These are phyloP conservation scores for Montipora cactus DNA, from an alignment of 64 coral and sea anemone species.

Conservation along the genomic window DNA sequence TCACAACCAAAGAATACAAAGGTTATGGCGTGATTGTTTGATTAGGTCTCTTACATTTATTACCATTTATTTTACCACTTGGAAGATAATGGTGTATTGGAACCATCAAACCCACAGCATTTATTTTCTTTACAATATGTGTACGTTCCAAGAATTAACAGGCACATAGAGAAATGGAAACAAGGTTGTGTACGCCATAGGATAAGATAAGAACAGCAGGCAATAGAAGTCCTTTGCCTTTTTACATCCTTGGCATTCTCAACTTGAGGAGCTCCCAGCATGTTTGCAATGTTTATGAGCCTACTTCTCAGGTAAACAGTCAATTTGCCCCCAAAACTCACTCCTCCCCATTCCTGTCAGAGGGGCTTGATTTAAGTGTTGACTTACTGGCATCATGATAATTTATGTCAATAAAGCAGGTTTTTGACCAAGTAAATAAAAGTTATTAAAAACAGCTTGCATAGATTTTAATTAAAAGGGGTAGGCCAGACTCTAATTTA, in stretches of 20 bases:
- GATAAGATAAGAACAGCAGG: constrained; percentile 35
- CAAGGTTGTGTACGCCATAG: constrained; percentile 30
- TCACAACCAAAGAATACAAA: neutral
- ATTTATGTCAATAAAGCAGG: no score
- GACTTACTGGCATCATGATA: no score
- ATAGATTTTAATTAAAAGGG: no score
- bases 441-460: no score
- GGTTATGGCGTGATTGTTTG: neutral
- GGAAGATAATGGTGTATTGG: constrained; percentile 39
- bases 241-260: constrained; percentile 40
- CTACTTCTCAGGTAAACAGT: no score
- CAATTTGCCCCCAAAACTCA: no score
- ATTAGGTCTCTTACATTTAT: neutral
- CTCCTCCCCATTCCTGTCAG: no score
- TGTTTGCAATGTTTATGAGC: no score
- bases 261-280: constrained; percentile 14
- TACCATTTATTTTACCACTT: neutral
- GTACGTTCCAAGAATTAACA: constrained; percentile 46
- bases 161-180: constrained; percentile 49
- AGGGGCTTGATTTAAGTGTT: no score
- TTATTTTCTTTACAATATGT: constrained; percentile 57
- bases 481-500: no score
- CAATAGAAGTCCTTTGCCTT: constrained; percentile 36
- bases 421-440: no score
- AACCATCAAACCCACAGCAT: constrained; percentile 31